Base-by-base conservation (phyloP, 1,140 invertebrate genomes). In the Doryteuthis pealeii region DNA sequence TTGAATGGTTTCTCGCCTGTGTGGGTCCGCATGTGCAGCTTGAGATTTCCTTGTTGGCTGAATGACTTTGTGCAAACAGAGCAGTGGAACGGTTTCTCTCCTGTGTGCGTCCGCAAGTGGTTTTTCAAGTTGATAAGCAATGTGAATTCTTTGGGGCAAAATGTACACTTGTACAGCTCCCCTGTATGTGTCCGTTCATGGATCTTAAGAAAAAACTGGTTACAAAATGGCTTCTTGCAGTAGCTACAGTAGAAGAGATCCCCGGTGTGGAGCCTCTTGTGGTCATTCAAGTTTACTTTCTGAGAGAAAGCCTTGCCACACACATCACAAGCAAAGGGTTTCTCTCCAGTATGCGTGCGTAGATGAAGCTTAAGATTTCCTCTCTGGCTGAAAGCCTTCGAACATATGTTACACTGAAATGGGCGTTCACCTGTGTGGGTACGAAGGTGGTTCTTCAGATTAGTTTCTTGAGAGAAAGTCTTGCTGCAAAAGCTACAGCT, bases 211-310 rank as follows among this genome's bases (percentile, higher is more conserved):
- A 62, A 62, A 22, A 62, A 62, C 54, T 62, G 54, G 85, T 96
- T 95, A 84, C 93, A 93, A 82, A 95, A 95, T 0, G 93, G 93
- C 58, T 93, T 93, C 10, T 94, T 95, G 86, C 95, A 97, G 84
- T 94, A 92, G 82, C 96, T 95, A 74, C 82, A 84, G n/a, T 66
- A 70, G 40, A 96, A 94, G 80, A 94, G 93, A 62, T 80, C 80
- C 49, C 96, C 96, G 28, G 93, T 95, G 87, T 98, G 95, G 84
- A 96, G 96, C 80, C 95, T 89, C 49, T 96, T 88, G 86, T 98
- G 96, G 10, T 96, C 90, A 0, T 96, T 97, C 62, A 98, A 87
- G 87, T 98, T 98, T 0, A 96, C 96, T 22, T 94, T 96, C 8
- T 96, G 90, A 0, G 96, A 96, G 86, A 98, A 98, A 0, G 35